Evolutionary conservation across 2,113 vertebrate species (phyloP), one percentile per base, ranked within the genome.

Genomic region (Phalacrocorax carbo): DNA sequence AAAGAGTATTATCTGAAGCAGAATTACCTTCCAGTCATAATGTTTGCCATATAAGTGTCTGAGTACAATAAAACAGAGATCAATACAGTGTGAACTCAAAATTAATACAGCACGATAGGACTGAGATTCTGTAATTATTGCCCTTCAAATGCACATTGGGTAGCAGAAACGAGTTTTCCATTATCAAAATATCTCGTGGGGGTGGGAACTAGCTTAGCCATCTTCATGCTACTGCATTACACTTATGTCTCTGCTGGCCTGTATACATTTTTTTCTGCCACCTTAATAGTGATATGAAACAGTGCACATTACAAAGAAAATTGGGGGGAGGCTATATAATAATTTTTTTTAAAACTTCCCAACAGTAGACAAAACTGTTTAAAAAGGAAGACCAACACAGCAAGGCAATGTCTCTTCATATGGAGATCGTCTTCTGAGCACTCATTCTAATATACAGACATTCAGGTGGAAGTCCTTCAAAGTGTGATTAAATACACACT

Each of bases 111-210:
- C 36, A 58, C n/a, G 27, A 73, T 55, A 90, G 30, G 40, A 52
- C 44, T 49, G 38, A 79, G 84, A 82, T 52, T 55, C 51, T 62
- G 16, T 55, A 88, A 93, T 93, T 93, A 94, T 48, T 89, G 42
- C 17, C 58, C 76, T 85, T 97, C 81, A 69, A 88, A 92, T 65
- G 34, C 30, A 85, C 44, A 32, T 3, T 71, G 76, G n/a, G 69
- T 77, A 90, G 65, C 52, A 96, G 54, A 95, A 94, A 94, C 71
- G 89, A 90, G 66, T 79, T 84, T 77, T 92, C 78, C 86, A 91
- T 95, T 91, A 96, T 34, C 72, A 70, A 84, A 95, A 90, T 70
- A 34, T 57, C 83, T 80, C 44, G 7, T 10, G 48, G 36, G 80
- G 55, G 38, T 5, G 13, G 42, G 61, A 95, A 40, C 34, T 29